These are phyloP conservation scores for Keiferia lycopersicella DNA, from an alignment of 2,888 invertebrate species.

Conservation along the genomic window DNA sequence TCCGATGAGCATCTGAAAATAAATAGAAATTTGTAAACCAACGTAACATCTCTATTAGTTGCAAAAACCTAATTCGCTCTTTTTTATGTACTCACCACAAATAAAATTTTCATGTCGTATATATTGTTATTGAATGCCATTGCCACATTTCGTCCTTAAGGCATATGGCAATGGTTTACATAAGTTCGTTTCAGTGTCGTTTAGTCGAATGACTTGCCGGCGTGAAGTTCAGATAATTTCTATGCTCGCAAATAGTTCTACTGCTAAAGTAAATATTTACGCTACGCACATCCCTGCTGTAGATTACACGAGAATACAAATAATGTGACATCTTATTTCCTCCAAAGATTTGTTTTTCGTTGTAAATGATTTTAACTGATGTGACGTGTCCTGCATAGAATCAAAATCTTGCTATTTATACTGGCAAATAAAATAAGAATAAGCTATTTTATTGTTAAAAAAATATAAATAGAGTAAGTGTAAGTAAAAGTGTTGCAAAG, in stretches of 20 bases:
- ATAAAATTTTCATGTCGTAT: slow-evolving; percentile 42
- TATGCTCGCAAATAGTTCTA: slow-evolving; percentile 50
- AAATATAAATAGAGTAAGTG: too few relatives aligned
- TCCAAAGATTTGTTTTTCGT: slow-evolving; percentile 42
- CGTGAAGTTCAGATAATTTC: slow-evolving; percentile 53
- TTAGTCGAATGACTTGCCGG: slow-evolving; percentile 54
- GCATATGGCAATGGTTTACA: slow-evolving; percentile 37
- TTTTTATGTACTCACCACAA: slow-evolving; percentile 18
- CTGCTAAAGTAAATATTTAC: slow-evolving; percentile 65
- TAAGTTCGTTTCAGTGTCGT: slow-evolving; percentile 56
- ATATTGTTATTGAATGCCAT: slow-evolving; percentile 56
- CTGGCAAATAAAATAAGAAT: too few relatives aligned
- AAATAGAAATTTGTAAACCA: neutral
- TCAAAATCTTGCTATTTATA: neutral
- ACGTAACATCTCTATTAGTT: neutral
- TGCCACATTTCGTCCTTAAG: slow-evolving; percentile 45
- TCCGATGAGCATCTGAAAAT: slow-evolving; percentile 55
- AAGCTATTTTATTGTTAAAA: too few relatives aligned
- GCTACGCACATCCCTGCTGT: slow-evolving; percentile 45
- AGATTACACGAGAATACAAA: slow-evolving; percentile 70
- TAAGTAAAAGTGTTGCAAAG: too few relatives aligned
- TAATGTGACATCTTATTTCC: slow-evolving; percentile 70
- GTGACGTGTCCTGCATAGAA: neutral
- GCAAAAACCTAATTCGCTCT: neutral
- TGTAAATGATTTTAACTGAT: slow-evolving; percentile 26